These are phyloP conservation scores for Polypedilum pembai DNA, from an alignment of 1,140 invertebrate genomes.

Conservation along the genomic window DNA sequence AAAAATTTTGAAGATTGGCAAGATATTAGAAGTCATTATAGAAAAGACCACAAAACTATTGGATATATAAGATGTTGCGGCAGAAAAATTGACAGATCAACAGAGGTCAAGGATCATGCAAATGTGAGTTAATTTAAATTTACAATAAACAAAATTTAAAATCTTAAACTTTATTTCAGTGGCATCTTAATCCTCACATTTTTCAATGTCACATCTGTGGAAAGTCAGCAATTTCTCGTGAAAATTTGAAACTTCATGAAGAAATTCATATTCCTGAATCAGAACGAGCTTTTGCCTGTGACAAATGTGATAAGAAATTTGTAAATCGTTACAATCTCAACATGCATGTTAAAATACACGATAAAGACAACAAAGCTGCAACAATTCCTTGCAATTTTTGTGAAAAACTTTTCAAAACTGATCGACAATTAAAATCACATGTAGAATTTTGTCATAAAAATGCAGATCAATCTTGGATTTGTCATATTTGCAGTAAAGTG, in stretches of 20 bases:
- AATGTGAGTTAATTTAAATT: constrained; percentile 38
- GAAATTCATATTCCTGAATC: constrained; percentile 35
- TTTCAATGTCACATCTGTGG: constrained; percentile 38
- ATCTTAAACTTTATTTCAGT: constrained; percentile 30
- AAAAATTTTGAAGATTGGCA: not conserved
- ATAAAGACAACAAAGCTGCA: constrained; percentile 35
- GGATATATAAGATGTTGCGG: constrained; percentile 40
- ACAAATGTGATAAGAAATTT: constrained; percentile 36
- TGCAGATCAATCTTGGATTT: constrained; percentile 34
- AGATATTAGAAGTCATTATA: constrained; percentile 37
- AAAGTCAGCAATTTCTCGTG: constrained; percentile 36
- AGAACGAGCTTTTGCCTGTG: constrained; percentile 36
- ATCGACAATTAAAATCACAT: constrained; percentile 37
- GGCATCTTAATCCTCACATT: constrained; percentile 37
- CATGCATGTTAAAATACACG: constrained; percentile 35
- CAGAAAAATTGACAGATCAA: constrained; percentile 40
- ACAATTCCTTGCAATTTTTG: constrained; percentile 36
- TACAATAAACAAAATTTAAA: constrained; percentile 36
- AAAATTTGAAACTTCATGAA: constrained; percentile 38
- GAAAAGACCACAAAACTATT: constrained; percentile 34
- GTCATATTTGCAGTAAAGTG: constrained; percentile 38
- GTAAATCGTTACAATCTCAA: constrained; percentile 25
- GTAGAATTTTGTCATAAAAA: constrained; percentile 38
- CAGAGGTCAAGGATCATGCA: constrained; percentile 39
- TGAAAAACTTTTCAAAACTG: constrained; percentile 37